Conservation (phyloP, 2,888 invertebrate genomes). For the Digitonthophagus gazella region DNA sequence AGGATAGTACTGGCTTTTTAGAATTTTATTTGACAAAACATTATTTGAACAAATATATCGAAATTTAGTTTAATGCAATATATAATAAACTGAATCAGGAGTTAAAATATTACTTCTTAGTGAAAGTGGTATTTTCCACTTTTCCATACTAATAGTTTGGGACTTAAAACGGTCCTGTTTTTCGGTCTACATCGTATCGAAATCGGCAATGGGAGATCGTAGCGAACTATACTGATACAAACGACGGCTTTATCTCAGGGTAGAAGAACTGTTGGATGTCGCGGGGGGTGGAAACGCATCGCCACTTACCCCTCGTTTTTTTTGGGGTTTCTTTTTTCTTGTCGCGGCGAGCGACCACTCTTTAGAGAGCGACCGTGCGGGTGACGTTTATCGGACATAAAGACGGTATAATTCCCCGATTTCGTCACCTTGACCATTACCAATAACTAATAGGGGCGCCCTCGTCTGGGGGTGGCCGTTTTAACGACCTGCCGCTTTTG, state of each 20-base stretch:
- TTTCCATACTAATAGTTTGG: background rate
- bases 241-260: constrained; percentile 29
- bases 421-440: constrained; percentile 19
- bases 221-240: constrained; percentile 49
- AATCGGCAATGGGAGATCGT: constrained; percentile 44
- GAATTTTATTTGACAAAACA: no score
- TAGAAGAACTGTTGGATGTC: background rate
- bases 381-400: constrained; percentile 38
- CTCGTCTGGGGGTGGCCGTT: background rate
- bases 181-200: constrained; percentile 26
- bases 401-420: constrained; percentile 34
- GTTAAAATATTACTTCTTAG: no score
- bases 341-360: constrained; percentile 11
- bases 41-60: no score
- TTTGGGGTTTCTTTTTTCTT: constrained; percentile 12
- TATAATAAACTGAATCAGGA: no score
- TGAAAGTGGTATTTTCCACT: no score
- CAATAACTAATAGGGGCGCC: background rate
- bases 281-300: background rate
- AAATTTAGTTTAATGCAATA: no score
- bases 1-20: background rate
- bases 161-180: background rate
- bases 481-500: background rate
- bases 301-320: constrained; percentile 8
- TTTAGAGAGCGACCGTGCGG: constrained; percentile 29